These are phyloP conservation scores for Aepyceros melampus DNA, from an alignment of 2,113 vertebrate genomes.

Conservation along the genomic window DNA sequence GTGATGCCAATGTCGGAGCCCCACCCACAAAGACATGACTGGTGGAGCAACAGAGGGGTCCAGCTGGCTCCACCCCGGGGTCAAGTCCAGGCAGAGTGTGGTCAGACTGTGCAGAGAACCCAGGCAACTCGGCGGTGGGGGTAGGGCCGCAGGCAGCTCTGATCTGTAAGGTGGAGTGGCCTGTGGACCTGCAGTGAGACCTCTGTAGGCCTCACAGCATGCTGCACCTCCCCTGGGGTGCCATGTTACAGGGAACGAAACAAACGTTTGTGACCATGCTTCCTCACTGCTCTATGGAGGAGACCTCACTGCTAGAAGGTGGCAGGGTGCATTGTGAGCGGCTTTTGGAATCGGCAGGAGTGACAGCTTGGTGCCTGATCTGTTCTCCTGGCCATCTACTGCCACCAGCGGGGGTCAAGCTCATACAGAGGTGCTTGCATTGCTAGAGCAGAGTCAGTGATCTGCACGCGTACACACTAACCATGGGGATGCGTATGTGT, in stretches of 20 bases:
- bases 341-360: not conserved
- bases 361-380: not conserved
- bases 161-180: not conserved
- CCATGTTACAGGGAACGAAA: not conserved
- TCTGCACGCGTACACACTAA: not conserved
- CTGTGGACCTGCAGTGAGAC: not conserved
- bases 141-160: not conserved
- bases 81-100: not conserved
- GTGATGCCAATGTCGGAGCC: rapidly evolving
- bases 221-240: not conserved
- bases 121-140: not conserved
- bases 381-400: not conserved
- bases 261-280: not conserved
- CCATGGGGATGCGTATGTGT: rapidly evolving
- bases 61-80: not conserved
- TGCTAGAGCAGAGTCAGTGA: not conserved
- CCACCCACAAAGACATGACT: too few species aligned
- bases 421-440: not conserved
- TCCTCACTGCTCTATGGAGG: not conserved
- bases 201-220: not conserved
- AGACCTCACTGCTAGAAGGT: not conserved
- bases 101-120: not conserved
- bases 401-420: rapidly evolving
- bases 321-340: not conserved
- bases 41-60: not conserved